Conservation (phyloP, 2,888 invertebrate species). For the Ormia ochracea region DNA sequence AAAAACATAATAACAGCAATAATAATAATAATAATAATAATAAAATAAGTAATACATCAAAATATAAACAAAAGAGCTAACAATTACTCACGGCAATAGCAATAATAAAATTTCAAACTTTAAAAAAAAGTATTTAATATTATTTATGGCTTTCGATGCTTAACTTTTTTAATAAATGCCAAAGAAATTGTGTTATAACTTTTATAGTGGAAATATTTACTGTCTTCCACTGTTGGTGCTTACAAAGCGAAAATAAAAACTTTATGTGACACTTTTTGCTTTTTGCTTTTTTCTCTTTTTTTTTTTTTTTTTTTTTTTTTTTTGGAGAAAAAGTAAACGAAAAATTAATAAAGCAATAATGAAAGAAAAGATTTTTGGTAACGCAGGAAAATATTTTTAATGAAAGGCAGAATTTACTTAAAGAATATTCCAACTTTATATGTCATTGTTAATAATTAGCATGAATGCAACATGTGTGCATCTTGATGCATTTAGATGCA, state of each 20-base stretch:
- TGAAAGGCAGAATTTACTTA: too few species aligned
- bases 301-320: too few species aligned
- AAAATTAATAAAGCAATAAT: too few species aligned
- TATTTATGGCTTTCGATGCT: slow-evolving; percentile 9
- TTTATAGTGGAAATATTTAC: neutral
- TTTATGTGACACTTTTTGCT: neutral
- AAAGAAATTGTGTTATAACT: neutral
- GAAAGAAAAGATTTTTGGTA: too few species aligned
- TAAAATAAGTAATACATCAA: slow-evolving; percentile 2
- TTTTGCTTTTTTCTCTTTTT: too few species aligned
- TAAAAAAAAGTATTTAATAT: neutral
- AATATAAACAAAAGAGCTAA: slow-evolving; percentile 39
- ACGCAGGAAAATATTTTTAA: too few species aligned
- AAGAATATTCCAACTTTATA: too few species aligned
- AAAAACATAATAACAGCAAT: neutral
- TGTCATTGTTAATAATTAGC: too few species aligned
- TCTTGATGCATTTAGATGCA: too few species aligned
- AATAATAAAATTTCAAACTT: slow-evolving; percentile 23
- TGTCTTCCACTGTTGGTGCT: neutral
- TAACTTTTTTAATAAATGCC: neutral
- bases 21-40: slow-evolving; percentile 1
- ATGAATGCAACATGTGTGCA: too few species aligned
- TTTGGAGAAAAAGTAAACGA: too few species aligned
- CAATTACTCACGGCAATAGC: slow-evolving; percentile 35
- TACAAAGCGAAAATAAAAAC: slow-evolving; percentile 14